Evolutionary conservation across 2,797 vertebrate genomes (phyloP).

Genomic region (Hippocampus kuda): DNA sequence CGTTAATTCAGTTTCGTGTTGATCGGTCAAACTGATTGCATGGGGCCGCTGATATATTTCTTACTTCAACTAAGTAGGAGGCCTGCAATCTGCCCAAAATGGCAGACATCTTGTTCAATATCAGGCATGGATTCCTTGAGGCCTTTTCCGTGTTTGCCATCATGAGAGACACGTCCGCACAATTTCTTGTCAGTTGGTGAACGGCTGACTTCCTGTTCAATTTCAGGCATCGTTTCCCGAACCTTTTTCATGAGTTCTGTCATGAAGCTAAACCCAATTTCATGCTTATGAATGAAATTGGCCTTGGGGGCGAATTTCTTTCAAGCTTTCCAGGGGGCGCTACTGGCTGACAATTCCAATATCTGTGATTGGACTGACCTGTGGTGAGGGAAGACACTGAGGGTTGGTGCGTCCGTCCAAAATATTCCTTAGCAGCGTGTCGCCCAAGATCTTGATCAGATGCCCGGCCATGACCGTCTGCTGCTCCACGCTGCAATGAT

Average conservation of each 20-base stretch:
- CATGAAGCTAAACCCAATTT: too few species aligned
- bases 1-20: too few species aligned
- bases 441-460: slow-evolving; percentile 76
- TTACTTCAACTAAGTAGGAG: too few species aligned
- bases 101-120: too few species aligned
- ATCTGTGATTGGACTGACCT: slow-evolving; percentile 58
- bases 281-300: neutral
- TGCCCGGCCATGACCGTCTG: slow-evolving; percentile 77
- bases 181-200: neutral
- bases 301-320: too few species aligned
- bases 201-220: neutral
- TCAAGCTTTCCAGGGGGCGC: neutral
- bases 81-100: too few species aligned
- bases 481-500: slow-evolving; percentile 86
- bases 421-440: slow-evolving; percentile 69
- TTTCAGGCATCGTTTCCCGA: neutral
- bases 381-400: slow-evolving; percentile 76
- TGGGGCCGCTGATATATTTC: too few species aligned
- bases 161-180: too few species aligned
- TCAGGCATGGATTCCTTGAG: too few species aligned
- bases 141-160: too few species aligned
- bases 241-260: neutral
- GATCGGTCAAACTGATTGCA: too few species aligned
- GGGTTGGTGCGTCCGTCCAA: slow-evolving; percentile 56
- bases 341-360: neutral